Evolutionary conservation across 2,888 invertebrate genomes (phyloP).

Genomic region (Callimorpha dominula): DNA sequence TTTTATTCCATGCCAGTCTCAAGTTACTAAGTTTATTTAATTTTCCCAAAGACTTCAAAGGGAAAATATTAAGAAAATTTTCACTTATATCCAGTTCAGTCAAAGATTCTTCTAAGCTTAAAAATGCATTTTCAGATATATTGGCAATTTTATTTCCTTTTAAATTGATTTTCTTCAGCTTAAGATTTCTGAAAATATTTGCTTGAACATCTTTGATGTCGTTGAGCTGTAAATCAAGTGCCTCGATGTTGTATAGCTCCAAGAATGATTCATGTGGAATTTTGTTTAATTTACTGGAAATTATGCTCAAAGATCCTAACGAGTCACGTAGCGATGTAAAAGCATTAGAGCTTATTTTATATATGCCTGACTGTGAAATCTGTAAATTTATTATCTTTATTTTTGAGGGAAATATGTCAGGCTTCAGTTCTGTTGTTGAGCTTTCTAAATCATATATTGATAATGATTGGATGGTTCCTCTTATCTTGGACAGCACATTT

Average conservation of each 20-base stretch:
- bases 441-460: constrained; percentile 96
- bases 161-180: constrained; percentile 92
- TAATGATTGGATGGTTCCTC: constrained; percentile 92
- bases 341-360: constrained; percentile 90
- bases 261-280: constrained; percentile 93
- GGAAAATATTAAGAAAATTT: constrained; percentile 94
- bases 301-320: constrained; percentile 91
- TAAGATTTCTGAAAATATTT: constrained; percentile 94
- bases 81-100: constrained; percentile 95
- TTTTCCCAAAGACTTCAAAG: constrained; percentile 92
- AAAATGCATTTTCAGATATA: constrained; percentile 94
- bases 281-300: constrained; percentile 90
- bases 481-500: constrained; percentile 90
- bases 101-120: constrained; percentile 91
- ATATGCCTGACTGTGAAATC: constrained; percentile 91
- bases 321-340: constrained; percentile 89
- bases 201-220: constrained; percentile 93
- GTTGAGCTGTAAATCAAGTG: constrained; percentile 94
- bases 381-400: constrained; percentile 91
- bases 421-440: constrained; percentile 91
- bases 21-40: constrained; percentile 90
- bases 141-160: constrained; percentile 94
- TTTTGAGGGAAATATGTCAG: constrained; percentile 91
- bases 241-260: constrained; percentile 90
- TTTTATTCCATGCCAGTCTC: constrained; percentile 93